Percentiles rank a stretch among this genome's conserved stretches.
Conservation (phyloP, 2,113 vertebrate species). For the Hyaena hyaena region DNA sequence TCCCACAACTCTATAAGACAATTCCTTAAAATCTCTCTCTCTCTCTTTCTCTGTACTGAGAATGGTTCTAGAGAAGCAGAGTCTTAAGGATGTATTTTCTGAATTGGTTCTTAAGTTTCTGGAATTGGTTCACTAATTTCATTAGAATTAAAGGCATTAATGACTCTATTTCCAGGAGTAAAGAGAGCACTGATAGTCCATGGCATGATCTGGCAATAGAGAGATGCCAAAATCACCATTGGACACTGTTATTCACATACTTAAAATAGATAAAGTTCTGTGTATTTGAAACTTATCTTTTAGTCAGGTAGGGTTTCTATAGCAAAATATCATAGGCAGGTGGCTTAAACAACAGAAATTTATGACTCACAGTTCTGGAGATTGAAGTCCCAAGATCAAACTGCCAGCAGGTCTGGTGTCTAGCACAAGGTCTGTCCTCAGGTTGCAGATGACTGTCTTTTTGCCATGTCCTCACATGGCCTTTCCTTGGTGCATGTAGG, state of each 20-base stretch:
- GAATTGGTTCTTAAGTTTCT: neutral
- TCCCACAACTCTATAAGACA: neutral
- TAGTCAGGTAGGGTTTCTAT: neutral
- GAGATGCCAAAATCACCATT: too few relatives aligned
- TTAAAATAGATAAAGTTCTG: neutral
- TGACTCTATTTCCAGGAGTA: neutral
- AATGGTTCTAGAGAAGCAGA: neutral
- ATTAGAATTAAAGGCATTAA: neutral
- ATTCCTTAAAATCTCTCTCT: neutral
- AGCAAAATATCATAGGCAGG: neutral
- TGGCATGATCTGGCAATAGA: neutral
- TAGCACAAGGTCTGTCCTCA: neutral
- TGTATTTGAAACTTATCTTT: neutral
- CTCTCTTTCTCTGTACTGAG: neutral
- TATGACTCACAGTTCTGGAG: neutral
- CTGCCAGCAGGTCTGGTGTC: neutral
- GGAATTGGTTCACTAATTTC: neutral
- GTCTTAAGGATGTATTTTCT: neutral
- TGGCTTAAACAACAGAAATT: neutral
- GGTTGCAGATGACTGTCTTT: neutral
- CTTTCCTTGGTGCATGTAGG: neutral
- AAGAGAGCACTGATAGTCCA: neutral
- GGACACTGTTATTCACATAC: neutral
- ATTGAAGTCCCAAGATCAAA: neutral
- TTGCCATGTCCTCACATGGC: neutral